Conservation (phyloP, 2,888 invertebrate species). For the Aethes cnicana region DNA sequence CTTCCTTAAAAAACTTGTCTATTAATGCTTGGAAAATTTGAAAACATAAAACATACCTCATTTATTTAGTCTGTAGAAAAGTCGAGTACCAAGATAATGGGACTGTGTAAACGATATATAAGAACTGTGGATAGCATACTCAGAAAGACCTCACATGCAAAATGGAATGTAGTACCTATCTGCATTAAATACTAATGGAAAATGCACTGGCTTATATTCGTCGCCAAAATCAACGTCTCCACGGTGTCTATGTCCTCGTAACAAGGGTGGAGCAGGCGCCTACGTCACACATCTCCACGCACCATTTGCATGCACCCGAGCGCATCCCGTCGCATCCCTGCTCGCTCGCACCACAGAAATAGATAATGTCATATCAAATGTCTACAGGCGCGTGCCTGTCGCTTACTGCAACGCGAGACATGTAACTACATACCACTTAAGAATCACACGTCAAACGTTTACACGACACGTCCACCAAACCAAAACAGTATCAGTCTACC, state of each 20-base stretch:
- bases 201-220: constrained; percentile 10
- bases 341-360: constrained; percentile 62
- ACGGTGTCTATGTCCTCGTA: constrained; percentile 46
- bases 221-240: constrained; percentile 43
- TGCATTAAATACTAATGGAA: no score
- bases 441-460: neutral
- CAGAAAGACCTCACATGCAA: no score
- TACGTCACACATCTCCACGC: constrained; percentile 75
- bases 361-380: constrained; percentile 78
- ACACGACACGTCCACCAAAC: constrained; percentile 34
- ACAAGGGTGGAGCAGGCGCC: constrained; percentile 57
- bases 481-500: constrained; percentile 41
- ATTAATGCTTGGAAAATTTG: no score
- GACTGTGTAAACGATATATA: no score
- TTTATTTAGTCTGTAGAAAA: no score
- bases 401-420: constrained; percentile 33
- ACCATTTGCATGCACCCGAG: constrained; percentile 77
- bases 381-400: constrained; percentile 57
- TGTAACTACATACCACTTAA: constrained; percentile 27
- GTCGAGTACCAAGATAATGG: no score
- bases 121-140: no score
- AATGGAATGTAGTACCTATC: no score
- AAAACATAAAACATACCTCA: no score
- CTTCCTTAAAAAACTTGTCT: no score
- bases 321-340: constrained; percentile 62